phyloP scores from a whole-genome alignment of 2,797 vertebrate species.

The Brachyalestes nurse region DNA sequence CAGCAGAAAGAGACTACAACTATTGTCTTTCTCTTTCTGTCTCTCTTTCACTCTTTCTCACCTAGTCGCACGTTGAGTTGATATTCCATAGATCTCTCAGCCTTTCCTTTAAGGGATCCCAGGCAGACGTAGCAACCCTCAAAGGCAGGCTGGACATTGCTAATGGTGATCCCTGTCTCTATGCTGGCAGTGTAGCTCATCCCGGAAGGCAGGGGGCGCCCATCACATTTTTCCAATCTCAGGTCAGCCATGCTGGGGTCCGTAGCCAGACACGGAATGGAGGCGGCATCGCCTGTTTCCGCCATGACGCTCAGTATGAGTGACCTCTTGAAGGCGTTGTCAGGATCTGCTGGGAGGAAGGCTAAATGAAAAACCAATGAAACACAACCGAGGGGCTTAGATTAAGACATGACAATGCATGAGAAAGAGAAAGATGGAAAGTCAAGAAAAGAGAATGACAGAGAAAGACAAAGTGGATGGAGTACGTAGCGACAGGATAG shows the following conservation, averaged over 20 bases:
- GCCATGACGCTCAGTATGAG: slow-evolving; percentile 75
- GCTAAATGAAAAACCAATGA: slow-evolving; percentile 63
- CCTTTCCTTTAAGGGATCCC: slow-evolving; percentile 71
- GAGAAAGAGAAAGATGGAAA: slow-evolving; percentile 34
- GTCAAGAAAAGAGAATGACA: slow-evolving; percentile 1
- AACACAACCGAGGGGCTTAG: slow-evolving; percentile 58
- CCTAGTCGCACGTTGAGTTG: slow-evolving; percentile 86
- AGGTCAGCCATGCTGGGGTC: slow-evolving; percentile 85
- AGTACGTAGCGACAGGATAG: not conserved
- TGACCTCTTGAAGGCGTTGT: slow-evolving; percentile 83
- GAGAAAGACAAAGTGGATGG: slow-evolving; percentile 13
- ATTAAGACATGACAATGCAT: slow-evolving; percentile 51
- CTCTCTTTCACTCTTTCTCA: slow-evolving; percentile 62
- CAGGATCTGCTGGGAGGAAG: slow-evolving; percentile 83
- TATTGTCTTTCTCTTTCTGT: not conserved
- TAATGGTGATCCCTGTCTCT: slow-evolving; percentile 85
- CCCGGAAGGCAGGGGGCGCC: slow-evolving; percentile 73
- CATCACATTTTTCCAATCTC: slow-evolving; percentile 79
- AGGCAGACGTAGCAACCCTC: slow-evolving; percentile 87
- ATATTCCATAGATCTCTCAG: slow-evolving; percentile 75
- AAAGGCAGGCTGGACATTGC: slow-evolving; percentile 78
- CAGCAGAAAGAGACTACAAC: not conserved
- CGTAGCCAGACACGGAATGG: slow-evolving; percentile 87
- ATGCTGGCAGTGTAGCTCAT: slow-evolving; percentile 79
- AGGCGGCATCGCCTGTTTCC: slow-evolving; percentile 78